Conservation (phyloP, 2,888 invertebrate genomes). For the Malthinus flaveolus region DNA sequence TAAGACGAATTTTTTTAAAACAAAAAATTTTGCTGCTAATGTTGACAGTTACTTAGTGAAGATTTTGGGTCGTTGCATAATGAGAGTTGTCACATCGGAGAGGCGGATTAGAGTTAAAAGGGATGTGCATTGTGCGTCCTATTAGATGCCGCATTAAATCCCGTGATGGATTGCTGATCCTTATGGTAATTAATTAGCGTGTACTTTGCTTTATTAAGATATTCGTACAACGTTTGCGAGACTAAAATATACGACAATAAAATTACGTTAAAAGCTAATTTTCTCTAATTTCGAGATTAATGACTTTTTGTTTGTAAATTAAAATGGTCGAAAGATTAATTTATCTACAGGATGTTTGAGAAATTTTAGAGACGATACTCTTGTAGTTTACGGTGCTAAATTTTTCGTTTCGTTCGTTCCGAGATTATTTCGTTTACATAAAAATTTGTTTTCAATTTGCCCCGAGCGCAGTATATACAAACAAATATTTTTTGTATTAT, state of each 20-base stretch:
- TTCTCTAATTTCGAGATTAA: too few relatives aligned
- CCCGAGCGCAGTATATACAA: constrained; percentile 10
- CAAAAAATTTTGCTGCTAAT: constrained; percentile 15
- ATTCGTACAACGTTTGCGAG: background rate
- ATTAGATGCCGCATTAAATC: constrained; percentile 43
- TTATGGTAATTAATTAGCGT: constrained; percentile 47
- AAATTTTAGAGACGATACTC: too few relatives aligned
- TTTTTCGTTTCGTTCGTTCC: too few relatives aligned
- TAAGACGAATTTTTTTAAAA: background rate
- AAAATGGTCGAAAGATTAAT: too few relatives aligned
- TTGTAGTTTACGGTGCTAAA: too few relatives aligned
- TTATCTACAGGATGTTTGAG: too few relatives aligned
- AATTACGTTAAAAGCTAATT: too few relatives aligned
- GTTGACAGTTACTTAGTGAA: constrained; percentile 14
- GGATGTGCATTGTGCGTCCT: constrained; percentile 31
- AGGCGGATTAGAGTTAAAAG: constrained; percentile 30
- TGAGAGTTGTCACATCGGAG: constrained; percentile 26
- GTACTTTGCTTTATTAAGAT: constrained; percentile 33
- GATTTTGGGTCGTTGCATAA: constrained; percentile 24
- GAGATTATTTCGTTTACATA: too few relatives aligned
- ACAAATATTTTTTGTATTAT: constrained; percentile 16
- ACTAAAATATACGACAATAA: too few relatives aligned
- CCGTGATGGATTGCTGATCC: constrained; percentile 48
- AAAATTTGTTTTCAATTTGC: constrained; percentile 19
- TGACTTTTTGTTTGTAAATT: too few relatives aligned